Percentiles rank a stretch among this genome's conserved stretches.
These are phyloP conservation scores for Tuberolachnus salignus DNA, from an alignment of 2,888 invertebrate genomes.

Conservation along the genomic window DNA sequence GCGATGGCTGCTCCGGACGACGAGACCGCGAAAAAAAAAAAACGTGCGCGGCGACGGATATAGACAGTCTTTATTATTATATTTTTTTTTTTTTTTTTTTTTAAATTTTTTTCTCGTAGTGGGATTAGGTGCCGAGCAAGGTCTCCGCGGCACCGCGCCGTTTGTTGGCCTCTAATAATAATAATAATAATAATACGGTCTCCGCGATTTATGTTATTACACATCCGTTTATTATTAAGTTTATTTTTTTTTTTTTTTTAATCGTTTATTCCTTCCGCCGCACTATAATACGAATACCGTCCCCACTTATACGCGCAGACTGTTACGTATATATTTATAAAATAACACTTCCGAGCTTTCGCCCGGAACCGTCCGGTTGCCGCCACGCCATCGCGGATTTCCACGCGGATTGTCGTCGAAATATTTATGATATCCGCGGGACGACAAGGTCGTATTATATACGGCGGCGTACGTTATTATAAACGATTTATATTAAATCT, in stretches of 20 bases:
- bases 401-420: neutral
- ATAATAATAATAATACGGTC: neutral
- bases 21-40: slow-evolving; percentile 37
- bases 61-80: slow-evolving; percentile 6
- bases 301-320: neutral
- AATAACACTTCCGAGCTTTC: slow-evolving; percentile 49
- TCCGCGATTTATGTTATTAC: neutral
- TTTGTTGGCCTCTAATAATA: slow-evolving; percentile 40
- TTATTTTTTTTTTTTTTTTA: neutral
- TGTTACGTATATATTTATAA: too few species aligned
- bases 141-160: slow-evolving; percentile 8
- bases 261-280: neutral
- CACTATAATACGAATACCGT: neutral
- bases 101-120: neutral
- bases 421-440: too few species aligned
- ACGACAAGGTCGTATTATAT: neutral
- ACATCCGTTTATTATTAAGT: slow-evolving; percentile 21
- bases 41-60: slow-evolving; percentile 13
- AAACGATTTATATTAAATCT: neutral
- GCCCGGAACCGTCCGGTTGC: slow-evolving; percentile 33
- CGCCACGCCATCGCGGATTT: neutral
- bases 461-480: too few species aligned
- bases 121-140: slow-evolving; percentile 38
- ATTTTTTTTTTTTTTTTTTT: neutral
- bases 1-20: neutral